Percentiles rank a stretch among this genome's conserved stretches.
Conservation (phyloP, 2,113 vertebrate species). For the Xenopus tropicalis region UCB_Xtro_10.0 CM004447.2:142186001-142186500, state of each 20-base stretch:
- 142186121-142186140: too few species aligned
- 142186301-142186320: not conserved
- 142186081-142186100: too few species aligned
- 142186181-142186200: conserved; percentile 9
- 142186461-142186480: conserved; percentile 15
- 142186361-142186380: not conserved
- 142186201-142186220: conserved; percentile 4
- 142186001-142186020: too few species aligned
- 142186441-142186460: conserved; percentile 20
- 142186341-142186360: not conserved
- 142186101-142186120: too few species aligned
- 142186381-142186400: conserved; percentile 14
- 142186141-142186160: not conserved
- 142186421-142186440: conserved; percentile 16
- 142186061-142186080: too few species aligned
- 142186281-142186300: conserved; percentile 16
- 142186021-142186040: too few species aligned
- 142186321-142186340: not conserved
- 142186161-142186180: not conserved
- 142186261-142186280: not conserved
- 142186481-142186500: not conserved
- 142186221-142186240: too few species aligned
- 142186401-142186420: conserved; percentile 24
- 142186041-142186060: too few species aligned
- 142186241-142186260: not conserved